phyloP scores from a whole-genome alignment of 1,140 invertebrate genomes.

The Conopomorpha cramerella region DNA sequence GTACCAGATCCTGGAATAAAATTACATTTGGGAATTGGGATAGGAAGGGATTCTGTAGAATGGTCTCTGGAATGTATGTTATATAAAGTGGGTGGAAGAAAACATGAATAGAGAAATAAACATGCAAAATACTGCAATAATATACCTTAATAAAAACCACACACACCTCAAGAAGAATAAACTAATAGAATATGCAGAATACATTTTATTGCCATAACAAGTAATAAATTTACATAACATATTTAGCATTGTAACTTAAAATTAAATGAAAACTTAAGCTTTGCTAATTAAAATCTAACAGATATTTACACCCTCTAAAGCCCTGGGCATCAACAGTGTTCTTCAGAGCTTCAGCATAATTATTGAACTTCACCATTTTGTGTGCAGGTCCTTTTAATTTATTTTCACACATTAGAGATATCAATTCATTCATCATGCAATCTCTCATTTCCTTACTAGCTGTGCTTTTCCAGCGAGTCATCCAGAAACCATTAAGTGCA shows the following conservation, averaged over 20 bases:
- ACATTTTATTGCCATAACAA: no score
- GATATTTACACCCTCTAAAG: constrained; percentile 75
- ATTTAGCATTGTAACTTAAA: background rate
- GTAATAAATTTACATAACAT: constrained; percentile 2
- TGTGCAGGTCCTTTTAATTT: constrained; percentile 75
- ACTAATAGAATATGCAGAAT: no score
- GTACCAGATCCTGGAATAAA: constrained; percentile 78
- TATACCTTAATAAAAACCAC: no score
- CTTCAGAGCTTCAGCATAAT: constrained; percentile 77
- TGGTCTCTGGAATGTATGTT: no score
- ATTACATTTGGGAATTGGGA: no score
- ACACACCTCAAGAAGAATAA: no score
- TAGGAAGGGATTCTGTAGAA: no score
- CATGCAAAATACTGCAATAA: no score
- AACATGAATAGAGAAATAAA: no score
- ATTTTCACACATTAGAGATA: constrained; percentile 69
- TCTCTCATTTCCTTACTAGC: constrained; percentile 55
- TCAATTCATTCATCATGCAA: constrained; percentile 80
- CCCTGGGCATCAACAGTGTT: constrained; percentile 71
- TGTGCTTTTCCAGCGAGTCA: constrained; percentile 82
- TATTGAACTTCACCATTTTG: constrained; percentile 72
- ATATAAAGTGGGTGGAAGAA: no score
- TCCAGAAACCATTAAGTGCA: constrained; percentile 91
- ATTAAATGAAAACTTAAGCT: constrained; percentile 3
- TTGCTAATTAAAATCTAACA: constrained; percentile 65